Percentiles rank a stretch among this genome's conserved stretches.
Conservation (phyloP, 2,113 vertebrate species). For the Raphicerus campestris region DNA sequence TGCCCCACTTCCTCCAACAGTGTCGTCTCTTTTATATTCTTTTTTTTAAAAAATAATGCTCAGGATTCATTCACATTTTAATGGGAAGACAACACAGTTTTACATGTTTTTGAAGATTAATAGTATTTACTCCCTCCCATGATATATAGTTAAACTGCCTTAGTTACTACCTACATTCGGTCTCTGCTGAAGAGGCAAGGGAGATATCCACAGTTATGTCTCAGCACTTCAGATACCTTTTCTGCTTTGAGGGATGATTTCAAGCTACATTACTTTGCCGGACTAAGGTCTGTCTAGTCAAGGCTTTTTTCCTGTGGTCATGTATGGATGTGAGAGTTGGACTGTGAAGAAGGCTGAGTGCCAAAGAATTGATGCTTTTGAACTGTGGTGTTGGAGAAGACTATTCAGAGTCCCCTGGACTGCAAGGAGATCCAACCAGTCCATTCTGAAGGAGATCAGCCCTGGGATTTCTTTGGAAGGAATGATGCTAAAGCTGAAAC, state of each 20-base stretch:
- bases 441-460: no score
- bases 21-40: slow-evolving; percentile 39
- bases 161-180: slow-evolving; percentile 52
- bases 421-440: no score
- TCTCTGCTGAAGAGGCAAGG: slow-evolving; percentile 31
- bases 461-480: no score
- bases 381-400: no score
- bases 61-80: slow-evolving; percentile 47
- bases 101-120: slow-evolving; percentile 55
- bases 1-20: slow-evolving; percentile 46
- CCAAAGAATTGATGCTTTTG: no score
- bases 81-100: slow-evolving; percentile 45
- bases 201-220: slow-evolving; percentile 50
- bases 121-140: slow-evolving; percentile 40
- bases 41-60: slow-evolving; percentile 56
- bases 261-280: background rate
- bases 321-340: no score
- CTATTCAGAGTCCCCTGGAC: no score
- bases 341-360: no score
- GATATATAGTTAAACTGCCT: slow-evolving; percentile 53
- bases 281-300: no score
- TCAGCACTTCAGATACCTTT: slow-evolving; percentile 52
- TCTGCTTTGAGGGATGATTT: slow-evolving; percentile 57
- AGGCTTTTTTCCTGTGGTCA: no score
- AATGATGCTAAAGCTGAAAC: no score